These are phyloP conservation scores for Pollenia griseotomentosa DNA, from an alignment of 2,888 invertebrate species.

Conservation along the genomic window DNA sequence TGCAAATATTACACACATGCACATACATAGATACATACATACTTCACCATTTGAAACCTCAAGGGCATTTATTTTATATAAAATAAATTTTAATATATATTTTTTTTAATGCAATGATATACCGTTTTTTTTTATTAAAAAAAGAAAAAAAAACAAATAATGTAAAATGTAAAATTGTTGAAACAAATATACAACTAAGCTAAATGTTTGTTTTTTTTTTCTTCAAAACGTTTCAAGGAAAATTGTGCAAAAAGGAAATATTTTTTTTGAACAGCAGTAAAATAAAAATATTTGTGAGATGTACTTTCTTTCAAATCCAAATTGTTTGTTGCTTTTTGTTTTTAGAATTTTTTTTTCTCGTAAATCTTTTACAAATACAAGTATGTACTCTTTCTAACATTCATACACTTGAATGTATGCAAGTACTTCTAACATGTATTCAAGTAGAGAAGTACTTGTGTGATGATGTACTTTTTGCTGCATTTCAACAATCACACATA, in stretches of 20 bases:
- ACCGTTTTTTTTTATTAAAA: not conserved
- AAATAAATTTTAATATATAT: constrained; percentile 28
- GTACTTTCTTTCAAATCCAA: constrained; percentile 27
- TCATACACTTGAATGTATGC: not conserved
- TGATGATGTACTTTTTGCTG: constrained; percentile 44
- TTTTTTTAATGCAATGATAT: constrained; percentile 9
- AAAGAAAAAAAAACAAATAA: not conserved
- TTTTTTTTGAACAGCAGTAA: not conserved
- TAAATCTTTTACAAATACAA: constrained; percentile 44
- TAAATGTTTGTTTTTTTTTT: constrained; percentile 22
- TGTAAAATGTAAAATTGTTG: constrained; percentile 6
- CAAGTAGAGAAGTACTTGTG: not conserved
- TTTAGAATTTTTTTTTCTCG: constrained; percentile 22
- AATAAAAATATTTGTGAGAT: constrained; percentile 40
- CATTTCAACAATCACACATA: constrained; percentile 19
- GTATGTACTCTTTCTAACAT: constrained; percentile 29
- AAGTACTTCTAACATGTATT: constrained; percentile 2
- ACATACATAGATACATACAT: too few species aligned
- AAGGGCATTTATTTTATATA: constrained; percentile 55
- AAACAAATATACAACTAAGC: not conserved
- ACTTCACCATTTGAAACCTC: constrained; percentile 15
- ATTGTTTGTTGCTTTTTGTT: constrained; percentile 32
- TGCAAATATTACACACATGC: not conserved
- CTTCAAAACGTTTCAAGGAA: constrained; percentile 27
- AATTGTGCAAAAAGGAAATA: not conserved